Evolutionary conservation across 2,888 invertebrate species (phyloP), one percentile per base, ranked within the genome.

Genomic region (Parnassius glacialis): DNA sequence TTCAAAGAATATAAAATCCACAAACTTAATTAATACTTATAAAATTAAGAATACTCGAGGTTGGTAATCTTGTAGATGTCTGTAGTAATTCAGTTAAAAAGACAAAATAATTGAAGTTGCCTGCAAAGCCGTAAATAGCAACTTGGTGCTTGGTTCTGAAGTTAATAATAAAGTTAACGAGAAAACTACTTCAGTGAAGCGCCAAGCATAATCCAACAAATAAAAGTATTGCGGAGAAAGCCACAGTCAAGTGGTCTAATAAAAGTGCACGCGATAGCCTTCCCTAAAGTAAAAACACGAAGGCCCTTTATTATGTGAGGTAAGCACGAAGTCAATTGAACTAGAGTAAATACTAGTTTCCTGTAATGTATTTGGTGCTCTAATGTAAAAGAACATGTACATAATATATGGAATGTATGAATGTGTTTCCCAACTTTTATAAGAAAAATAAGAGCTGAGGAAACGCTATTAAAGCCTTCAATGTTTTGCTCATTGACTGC

Each of bases 161-260:
- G 62, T 62, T 62, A 62, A 57, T 57, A 62, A 62, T 62, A 62
- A 62, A 62, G 43, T 57, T 62, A 62, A 62, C 50, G 54, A 55
- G 58, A 47, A 62, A 58, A 58, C 58, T 62, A 50, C 51, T 58
- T 10, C 54, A 44, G 50, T 45, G 58, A 52, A 57, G 61, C 57
- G 45, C 54, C 54, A 48, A 44, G 54, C 53, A 51, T 58, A 44
- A 58, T 52, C 52, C 51, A 55, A 62, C 58, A 55, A 58, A 62
- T 62, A 58, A 58, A 62, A 58, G 51, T 58, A 58, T 58, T 34
- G 57, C 57, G 13, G 13, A 55, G 50, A 47, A 47, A 57, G 45
- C 47, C 20, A 42, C 56, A 52, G 51, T 47, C 16, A 13, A 57
- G 47, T 54, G 16, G 58, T n/a, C 41, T 41, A 51, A 61, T 55